phyloP scores from a whole-genome alignment of 2,888 invertebrate species.

The Thymelicus acteon region DNA sequence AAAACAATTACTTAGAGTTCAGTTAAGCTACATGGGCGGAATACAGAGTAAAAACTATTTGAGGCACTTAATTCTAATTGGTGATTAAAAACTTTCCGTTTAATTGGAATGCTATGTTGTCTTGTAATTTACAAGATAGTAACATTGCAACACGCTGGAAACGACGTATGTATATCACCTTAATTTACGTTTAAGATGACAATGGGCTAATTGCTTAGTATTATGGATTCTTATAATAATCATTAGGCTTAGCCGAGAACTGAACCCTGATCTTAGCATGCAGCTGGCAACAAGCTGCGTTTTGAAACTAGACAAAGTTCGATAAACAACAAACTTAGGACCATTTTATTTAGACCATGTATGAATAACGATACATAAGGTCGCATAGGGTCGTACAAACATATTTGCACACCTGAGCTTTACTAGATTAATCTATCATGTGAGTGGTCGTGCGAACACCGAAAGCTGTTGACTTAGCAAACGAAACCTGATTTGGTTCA shows the following conservation, averaged over 20 bases:
- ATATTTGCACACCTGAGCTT: conserved; percentile 8
- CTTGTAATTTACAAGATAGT: not conserved
- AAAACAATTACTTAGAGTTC: conserved; percentile 30
- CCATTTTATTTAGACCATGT: not conserved
- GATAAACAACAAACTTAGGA: not conserved
- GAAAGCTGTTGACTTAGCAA: conserved; percentile 3
- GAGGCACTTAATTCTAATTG: not conserved
- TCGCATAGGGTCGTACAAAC: not conserved
- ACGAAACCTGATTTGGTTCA: conserved; percentile 25
- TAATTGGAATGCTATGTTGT: not conserved
- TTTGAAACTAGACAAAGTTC: too few species aligned
- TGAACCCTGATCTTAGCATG: too few species aligned
- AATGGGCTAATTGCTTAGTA: too few species aligned
- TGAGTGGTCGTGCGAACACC: conserved; percentile 1
- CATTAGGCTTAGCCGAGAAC: too few species aligned
- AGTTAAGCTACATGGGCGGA: conserved; percentile 6
- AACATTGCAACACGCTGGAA: too few species aligned
- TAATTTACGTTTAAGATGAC: too few species aligned
- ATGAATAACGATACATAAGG: not conserved
- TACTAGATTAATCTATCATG: conserved; percentile 5
- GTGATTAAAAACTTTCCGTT: not conserved
- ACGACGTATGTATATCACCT: too few species aligned
- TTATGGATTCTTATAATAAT: too few species aligned
- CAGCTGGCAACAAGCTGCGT: too few species aligned
- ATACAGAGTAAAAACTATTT: conserved; percentile 11